Evolutionary conservation across 2,797 vertebrate genomes (phyloP).

Genomic region (Notamacropus eugenii): DNA sequence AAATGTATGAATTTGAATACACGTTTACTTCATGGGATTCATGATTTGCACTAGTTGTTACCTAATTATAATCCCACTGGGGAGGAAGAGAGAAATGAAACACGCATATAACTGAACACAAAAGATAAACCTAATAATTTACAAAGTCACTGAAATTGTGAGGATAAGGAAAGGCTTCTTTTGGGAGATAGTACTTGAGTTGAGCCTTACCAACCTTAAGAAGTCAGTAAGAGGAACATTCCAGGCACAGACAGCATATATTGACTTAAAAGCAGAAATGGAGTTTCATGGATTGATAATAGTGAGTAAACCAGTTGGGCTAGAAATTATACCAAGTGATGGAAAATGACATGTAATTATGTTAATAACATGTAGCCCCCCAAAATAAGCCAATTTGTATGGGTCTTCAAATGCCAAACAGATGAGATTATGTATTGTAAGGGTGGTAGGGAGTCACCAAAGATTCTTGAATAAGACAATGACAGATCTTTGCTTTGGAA

Average conservation of each 20-base stretch:
- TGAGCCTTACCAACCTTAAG: neutral
- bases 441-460: neutral
- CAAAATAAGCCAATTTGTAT: neutral
- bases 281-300: neutral
- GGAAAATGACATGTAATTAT: neutral
- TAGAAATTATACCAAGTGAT: neutral
- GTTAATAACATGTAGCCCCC: no score
- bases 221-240: neutral
- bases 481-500: neutral
- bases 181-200: neutral
- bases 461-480: neutral
- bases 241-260: neutral
- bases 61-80: neutral
- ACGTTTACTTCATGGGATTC: neutral
- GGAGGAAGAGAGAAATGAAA: no score
- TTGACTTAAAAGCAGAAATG: neutral
- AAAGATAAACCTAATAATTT: neutral
- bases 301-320: neutral
- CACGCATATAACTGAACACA: neutral
- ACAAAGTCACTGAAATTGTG: neutral
- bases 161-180: neutral
- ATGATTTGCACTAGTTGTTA: neutral
- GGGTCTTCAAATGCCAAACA: neutral
- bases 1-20: no score
- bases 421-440: neutral